Percentiles rank a stretch among this genome's conserved stretches.
Conservation (phyloP, 2,113 vertebrate genomes). For the Sceloporus undulatus region DNA sequence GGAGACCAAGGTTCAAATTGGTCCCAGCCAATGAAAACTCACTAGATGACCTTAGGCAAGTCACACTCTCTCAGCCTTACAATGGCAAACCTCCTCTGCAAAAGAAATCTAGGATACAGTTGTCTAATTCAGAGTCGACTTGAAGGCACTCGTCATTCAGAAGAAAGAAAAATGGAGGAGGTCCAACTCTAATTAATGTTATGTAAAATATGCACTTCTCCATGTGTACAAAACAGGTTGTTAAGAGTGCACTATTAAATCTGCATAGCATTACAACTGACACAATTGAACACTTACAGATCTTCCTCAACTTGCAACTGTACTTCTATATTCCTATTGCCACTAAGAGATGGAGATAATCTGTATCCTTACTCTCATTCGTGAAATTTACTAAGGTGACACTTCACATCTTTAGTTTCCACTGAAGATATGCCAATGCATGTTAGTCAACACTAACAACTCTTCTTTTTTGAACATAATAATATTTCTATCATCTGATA, state of each 20-base stretch:
- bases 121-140: too few relatives aligned
- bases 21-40: too few relatives aligned
- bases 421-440: conserved; percentile 58
- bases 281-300: background rate
- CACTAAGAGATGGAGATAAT: background rate
- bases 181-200: background rate
- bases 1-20: too few relatives aligned
- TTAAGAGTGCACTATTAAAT: background rate
- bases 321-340: conserved; percentile 11
- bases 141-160: too few relatives aligned
- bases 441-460: conserved; percentile 43
- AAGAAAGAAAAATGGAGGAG: too few relatives aligned
- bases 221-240: background rate
- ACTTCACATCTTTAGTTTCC: conserved; percentile 53
- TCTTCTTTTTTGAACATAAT: conserved; percentile 21
- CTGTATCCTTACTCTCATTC: conserved; percentile 12
- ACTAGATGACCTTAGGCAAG: too few relatives aligned
- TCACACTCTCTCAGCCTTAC: too few relatives aligned
- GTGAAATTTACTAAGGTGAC: conserved; percentile 21
- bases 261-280: background rate
- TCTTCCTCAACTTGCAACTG: background rate
- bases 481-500: conserved; percentile 48
- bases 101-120: too few relatives aligned
- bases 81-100: too few relatives aligned
- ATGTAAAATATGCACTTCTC: background rate